Evolutionary conservation across 1,140 invertebrate species (phyloP).

Genomic region (Oncopodura yosiiana): DNA sequence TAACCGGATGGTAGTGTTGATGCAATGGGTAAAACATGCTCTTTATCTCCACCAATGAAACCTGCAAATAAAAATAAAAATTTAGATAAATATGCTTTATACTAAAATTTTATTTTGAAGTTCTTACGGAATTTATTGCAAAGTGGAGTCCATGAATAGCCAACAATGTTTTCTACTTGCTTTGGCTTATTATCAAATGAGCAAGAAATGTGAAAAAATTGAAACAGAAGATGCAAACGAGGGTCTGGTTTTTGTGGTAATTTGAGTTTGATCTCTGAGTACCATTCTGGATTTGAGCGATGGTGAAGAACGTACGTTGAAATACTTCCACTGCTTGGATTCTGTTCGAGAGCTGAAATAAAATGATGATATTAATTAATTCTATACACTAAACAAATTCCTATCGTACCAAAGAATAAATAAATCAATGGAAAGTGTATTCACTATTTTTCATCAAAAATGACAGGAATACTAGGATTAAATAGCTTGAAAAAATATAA

Average conservation of each 20-base stretch:
- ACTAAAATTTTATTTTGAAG: too few species aligned
- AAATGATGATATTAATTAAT: too few species aligned
- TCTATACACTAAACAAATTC: too few species aligned
- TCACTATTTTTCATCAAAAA: too few species aligned
- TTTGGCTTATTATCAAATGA: constrained; percentile 57
- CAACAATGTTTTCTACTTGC: constrained; percentile 75
- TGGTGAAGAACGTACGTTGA: constrained; percentile 52
- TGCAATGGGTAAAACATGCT: constrained; percentile 70
- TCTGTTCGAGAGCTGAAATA: constrained; percentile 26
- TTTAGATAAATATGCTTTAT: not conserved
- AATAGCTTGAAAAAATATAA: too few species aligned
- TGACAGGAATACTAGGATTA: too few species aligned
- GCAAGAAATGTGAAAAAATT: constrained; percentile 79
- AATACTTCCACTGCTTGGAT: constrained; percentile 24
- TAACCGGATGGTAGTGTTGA: constrained; percentile 75
- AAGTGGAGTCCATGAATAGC: constrained; percentile 57
- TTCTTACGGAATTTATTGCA: constrained; percentile 31
- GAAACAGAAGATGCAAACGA: constrained; percentile 76
- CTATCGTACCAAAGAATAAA: too few species aligned
- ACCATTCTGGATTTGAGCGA: constrained; percentile 68
- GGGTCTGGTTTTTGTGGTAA: constrained; percentile 65
- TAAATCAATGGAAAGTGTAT: too few species aligned
- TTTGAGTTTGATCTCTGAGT: constrained; percentile 78
- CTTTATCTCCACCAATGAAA: constrained; percentile 62
- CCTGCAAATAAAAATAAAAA: constrained; percentile 39